Percentiles rank a stretch among this genome's conserved stretches.
Evolutionary conservation across 1,140 invertebrate genomes (phyloP).

Genomic region (Conus ventricosus): DNA sequence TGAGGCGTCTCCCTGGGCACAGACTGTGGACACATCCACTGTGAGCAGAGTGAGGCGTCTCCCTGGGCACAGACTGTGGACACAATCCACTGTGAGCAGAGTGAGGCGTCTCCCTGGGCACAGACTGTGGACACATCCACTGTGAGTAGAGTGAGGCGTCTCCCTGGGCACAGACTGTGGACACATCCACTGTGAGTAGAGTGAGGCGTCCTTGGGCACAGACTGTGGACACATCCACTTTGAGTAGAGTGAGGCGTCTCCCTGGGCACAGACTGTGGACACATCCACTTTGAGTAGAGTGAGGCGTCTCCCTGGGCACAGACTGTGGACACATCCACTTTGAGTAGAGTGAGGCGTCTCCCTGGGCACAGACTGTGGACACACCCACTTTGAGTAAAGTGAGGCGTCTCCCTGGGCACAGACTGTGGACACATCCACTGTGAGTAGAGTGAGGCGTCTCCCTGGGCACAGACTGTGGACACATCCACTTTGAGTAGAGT

Average conservation of each 20-base stretch:
- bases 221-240: not conserved
- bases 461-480: not conserved
- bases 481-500: not conserved
- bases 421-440: not conserved
- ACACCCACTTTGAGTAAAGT: not conserved
- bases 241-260: too few relatives aligned
- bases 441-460: too few relatives aligned
- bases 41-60: too few relatives aligned
- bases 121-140: not conserved
- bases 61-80: too few relatives aligned
- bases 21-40: not conserved
- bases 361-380: not conserved
- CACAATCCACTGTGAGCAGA: not conserved
- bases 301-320: too few relatives aligned
- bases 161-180: too few relatives aligned
- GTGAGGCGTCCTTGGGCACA: too few relatives aligned
- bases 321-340: not conserved
- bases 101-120: too few relatives aligned
- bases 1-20: too few relatives aligned
- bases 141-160: too few relatives aligned
- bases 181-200: not conserved
- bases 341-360: too few relatives aligned
- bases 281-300: not conserved
- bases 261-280: not conserved
- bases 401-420: too few relatives aligned